phyloP scores from a whole-genome alignment of 2,888 invertebrate species.

The Apamea crenata region DNA sequence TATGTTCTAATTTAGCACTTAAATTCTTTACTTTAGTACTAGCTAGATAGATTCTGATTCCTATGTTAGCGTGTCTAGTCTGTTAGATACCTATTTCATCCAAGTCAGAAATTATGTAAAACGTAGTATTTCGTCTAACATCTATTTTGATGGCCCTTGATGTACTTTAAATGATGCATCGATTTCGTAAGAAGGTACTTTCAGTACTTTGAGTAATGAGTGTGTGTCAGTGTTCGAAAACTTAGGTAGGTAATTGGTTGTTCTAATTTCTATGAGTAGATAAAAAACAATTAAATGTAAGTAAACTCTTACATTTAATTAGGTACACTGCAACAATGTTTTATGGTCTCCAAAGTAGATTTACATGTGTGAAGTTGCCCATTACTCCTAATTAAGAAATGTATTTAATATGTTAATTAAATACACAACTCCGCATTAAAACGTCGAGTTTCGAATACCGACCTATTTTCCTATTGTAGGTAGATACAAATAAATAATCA shows the following conservation, averaged over 20 bases:
- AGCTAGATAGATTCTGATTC: background rate
- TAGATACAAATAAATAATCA: background rate
- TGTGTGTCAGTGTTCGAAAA: background rate
- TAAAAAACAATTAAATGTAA: background rate
- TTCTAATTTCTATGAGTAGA: constrained; percentile 2
- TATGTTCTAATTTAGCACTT: background rate
- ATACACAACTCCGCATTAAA: constrained; percentile 5
- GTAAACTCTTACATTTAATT: constrained; percentile 11
- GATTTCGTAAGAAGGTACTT: background rate
- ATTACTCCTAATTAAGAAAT: constrained; percentile 35
- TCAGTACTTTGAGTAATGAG: constrained; percentile 14
- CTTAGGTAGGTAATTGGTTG: background rate
- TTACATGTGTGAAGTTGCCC: constrained; percentile 11
- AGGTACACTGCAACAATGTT: constrained; percentile 14
- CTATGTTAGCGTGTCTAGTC: background rate
- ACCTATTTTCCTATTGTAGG: constrained; percentile 18
- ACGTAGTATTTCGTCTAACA: background rate
- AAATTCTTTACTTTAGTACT: background rate
- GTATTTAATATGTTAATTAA: constrained; percentile 29
- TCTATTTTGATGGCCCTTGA: background rate
- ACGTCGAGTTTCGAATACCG: constrained; percentile 14
- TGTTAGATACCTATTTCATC: background rate
- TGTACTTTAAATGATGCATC: background rate
- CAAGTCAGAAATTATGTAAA: background rate
- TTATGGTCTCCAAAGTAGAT: constrained; percentile 13